Base-by-base conservation (phyloP, 2,113 vertebrate genomes). In the Sebastes schlegelii region DNA sequence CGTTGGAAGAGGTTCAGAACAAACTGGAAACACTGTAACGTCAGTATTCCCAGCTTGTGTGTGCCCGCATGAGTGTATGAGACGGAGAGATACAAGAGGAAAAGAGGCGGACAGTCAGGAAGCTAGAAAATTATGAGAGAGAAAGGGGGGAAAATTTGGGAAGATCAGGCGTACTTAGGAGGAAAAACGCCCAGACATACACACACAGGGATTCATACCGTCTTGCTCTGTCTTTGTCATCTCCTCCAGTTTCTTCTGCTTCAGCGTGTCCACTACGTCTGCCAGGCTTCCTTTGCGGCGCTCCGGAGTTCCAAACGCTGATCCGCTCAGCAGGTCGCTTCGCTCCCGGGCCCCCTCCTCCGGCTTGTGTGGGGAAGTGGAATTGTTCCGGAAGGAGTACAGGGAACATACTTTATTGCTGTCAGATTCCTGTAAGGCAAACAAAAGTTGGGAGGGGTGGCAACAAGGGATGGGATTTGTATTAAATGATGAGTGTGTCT, bases 301-400 rank as follows among this genome's bases (percentile, higher is more conserved):
- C 91, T 99, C 98, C 1, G 98, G 98, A 40, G 98, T 99, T 93
- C 98, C 98, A 91, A 99, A 99, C 64, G 96, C 97, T 92, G 97
- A 97, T 95, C 96, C 96, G 88, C 95, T 97, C 97, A 98, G 97
- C 94, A 97, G 96, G 94, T 99, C 98, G 11, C 96, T 95, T 78
- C 98, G 97, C 91, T 99, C 98, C 93, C 98, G 96, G 90, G 96
- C 96, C 96, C 97, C 98, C 95, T 99, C 98, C 92, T 99, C 98
- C 58, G 98, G 96, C 95, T 99, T 99, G 94, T 97, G 97, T 92
- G 98, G 98, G 96, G 98, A 99, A 96, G 98, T 99, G 96, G 98
- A 98, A 95, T 97, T 99, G 97, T 98, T 99, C 96, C 97, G 97
- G 97, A 99, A 99, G 96, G 98, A 98, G 97, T 99, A 99, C 85